Evolutionary conservation across 2,888 invertebrate genomes (phyloP).

Genomic region (Lampropteryx suffumata): DNA sequence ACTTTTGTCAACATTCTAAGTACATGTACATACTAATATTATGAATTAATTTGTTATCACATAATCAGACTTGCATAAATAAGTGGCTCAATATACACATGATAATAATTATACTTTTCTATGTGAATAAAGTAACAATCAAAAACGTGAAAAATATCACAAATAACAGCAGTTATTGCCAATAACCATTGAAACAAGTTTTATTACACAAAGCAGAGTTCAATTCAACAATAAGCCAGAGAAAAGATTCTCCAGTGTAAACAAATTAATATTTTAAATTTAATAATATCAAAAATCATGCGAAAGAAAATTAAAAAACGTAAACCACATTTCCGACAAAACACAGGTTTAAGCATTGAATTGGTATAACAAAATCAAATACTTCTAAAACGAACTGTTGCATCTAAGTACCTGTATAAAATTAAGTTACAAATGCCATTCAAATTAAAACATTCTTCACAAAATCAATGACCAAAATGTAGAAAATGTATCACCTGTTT

Average conservation of each 20-base stretch:
- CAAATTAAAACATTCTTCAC: conserved; percentile 4
- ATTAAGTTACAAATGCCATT: conserved; percentile 24
- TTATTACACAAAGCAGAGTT: conserved; percentile 3
- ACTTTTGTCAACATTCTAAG: conserved; percentile 4
- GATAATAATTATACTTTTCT: conserved; percentile 27
- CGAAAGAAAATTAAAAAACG: conserved; percentile 7
- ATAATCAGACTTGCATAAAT: conserved; percentile 38
- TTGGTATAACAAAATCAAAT: conserved; percentile 41
- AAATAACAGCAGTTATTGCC: conserved; percentile 20
- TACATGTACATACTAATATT: conserved; percentile 43
- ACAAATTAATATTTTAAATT: conserved; percentile 14
- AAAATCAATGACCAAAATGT: conserved; percentile 1
- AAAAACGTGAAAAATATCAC: conserved; percentile 29
- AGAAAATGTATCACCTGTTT: conserved; percentile 1
- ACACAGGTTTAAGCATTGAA: conserved; percentile 7
- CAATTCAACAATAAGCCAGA: conserved; percentile 3
- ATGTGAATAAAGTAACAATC: conserved; percentile 23
- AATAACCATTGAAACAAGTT: conserved; percentile 6
- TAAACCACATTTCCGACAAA: conserved; percentile 8
- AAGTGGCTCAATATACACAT: conserved; percentile 33
- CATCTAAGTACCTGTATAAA: conserved; percentile 25
- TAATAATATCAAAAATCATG: conserved; percentile 27
- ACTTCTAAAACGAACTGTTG: conserved; percentile 40
- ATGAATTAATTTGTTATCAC: conserved; percentile 66
- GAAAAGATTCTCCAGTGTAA: conserved; percentile 14